phyloP scores from a whole-genome alignment of 2,888 invertebrate genomes.

The Coremacera marginata region DNA sequence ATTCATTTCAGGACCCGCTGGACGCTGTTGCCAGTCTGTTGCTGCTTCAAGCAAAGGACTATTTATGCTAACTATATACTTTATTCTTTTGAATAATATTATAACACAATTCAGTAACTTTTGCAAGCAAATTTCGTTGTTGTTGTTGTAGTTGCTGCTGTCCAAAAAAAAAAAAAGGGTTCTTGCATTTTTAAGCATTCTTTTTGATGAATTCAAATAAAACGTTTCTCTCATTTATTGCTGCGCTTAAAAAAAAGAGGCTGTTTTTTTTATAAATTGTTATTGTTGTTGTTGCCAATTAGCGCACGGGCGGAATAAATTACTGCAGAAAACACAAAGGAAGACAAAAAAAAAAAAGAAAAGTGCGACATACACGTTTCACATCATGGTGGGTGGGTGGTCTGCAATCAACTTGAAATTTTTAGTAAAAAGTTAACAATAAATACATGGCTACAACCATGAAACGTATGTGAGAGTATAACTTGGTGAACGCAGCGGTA shows the following conservation, averaged over 20 bases:
- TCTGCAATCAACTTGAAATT: background rate
- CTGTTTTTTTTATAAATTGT: background rate
- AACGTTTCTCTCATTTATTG: background rate
- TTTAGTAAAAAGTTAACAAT: background rate
- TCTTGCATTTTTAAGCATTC: background rate
- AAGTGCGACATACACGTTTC: background rate
- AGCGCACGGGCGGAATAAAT: slow-evolving; percentile 3
- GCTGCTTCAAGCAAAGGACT: too few relatives aligned
- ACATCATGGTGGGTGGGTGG: background rate
- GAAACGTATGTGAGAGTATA: too few relatives aligned
- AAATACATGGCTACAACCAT: background rate
- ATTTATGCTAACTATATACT: too few relatives aligned
- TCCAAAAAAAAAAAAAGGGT: too few relatives aligned
- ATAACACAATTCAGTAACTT: too few relatives aligned
- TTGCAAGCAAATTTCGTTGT: too few relatives aligned
- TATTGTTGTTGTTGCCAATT: background rate
- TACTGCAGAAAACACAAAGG: background rate
- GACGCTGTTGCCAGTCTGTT: background rate
- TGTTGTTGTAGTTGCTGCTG: too few relatives aligned
- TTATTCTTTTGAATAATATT: too few relatives aligned
- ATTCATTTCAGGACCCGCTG: background rate
- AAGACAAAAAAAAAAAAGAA: background rate
- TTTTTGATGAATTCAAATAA: background rate
- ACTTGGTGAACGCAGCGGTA: background rate
- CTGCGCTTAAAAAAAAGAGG: background rate